Evolutionary conservation across 2,888 invertebrate genomes (phyloP).

Genomic region (Geotrupes spiniger): DNA sequence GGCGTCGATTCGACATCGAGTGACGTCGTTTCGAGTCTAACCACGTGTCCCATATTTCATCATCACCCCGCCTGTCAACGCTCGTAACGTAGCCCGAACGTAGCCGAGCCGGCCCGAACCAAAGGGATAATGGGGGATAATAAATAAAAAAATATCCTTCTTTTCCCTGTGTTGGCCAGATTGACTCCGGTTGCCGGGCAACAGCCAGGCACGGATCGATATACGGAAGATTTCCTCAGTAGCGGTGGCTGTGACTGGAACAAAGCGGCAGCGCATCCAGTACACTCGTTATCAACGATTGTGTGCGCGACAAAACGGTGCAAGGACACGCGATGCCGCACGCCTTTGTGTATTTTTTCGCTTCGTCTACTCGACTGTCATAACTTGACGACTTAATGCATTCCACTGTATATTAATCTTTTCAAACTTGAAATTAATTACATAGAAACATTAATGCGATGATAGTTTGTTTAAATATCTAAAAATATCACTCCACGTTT

Average conservation of each 20-base stretch:
- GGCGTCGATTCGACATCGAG: slow-evolving; percentile 54
- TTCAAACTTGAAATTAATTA: too few relatives aligned
- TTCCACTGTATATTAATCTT: too few relatives aligned
- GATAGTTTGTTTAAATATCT: too few relatives aligned
- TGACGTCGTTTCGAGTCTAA: slow-evolving; percentile 71
- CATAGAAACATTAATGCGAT: too few relatives aligned
- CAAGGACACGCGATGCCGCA: too few relatives aligned
- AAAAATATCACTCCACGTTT: too few relatives aligned
- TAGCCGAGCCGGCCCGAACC: slow-evolving; percentile 41
- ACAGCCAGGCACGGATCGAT: slow-evolving; percentile 53
- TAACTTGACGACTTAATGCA: too few relatives aligned
- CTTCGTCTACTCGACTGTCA: too few relatives aligned
- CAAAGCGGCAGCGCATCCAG: slow-evolving; percentile 31
- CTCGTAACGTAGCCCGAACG: slow-evolving; percentile 33
- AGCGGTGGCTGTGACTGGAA: slow-evolving; percentile 40
- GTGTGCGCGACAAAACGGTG: too few relatives aligned
- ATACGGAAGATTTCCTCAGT: slow-evolving; percentile 51
- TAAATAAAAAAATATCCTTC: slow-evolving; percentile 52
- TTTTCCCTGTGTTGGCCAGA: slow-evolving; percentile 54
- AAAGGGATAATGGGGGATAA: slow-evolving; percentile 50
- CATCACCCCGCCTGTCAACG: slow-evolving; percentile 56
- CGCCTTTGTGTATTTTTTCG: too few relatives aligned
- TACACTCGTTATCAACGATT: slow-evolving; percentile 5
- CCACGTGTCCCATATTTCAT: slow-evolving; percentile 73
- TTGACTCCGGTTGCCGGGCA: slow-evolving; percentile 59